Percentiles rank a stretch among this genome's conserved stretches.
Conservation (phyloP, 2,113 vertebrate species). For the Perccottus glenii region DNA sequence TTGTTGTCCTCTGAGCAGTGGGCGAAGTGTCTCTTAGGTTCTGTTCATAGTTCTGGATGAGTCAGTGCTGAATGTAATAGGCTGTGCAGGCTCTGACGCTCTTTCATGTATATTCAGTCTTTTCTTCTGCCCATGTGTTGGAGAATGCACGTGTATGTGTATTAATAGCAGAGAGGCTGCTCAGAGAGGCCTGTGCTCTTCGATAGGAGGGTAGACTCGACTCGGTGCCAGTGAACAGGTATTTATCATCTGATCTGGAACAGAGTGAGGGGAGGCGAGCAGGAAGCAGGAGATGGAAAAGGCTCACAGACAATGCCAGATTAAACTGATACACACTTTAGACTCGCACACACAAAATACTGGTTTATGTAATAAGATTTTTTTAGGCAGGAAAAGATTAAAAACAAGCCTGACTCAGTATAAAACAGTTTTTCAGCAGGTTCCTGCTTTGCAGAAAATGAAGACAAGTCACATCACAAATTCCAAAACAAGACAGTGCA, state of each 20-base stretch:
- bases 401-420: too few species aligned
- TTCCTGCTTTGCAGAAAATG: too few species aligned
- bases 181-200: slow-evolving; percentile 52
- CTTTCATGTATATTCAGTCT: slow-evolving; percentile 6
- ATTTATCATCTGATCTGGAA: slow-evolving; percentile 62
- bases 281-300: slow-evolving; percentile 64
- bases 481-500: too few species aligned
- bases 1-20: slow-evolving; percentile 60
- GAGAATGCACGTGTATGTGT: slow-evolving; percentile 8
- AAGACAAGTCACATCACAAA: too few species aligned
- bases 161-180: slow-evolving; percentile 45
- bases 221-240: slow-evolving; percentile 44
- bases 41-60: slow-evolving; percentile 41
- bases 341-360: slow-evolving; percentile 7
- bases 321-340: slow-evolving; percentile 61
- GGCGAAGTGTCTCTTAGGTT: slow-evolving; percentile 50
- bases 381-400: too few species aligned
- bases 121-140: background rate
- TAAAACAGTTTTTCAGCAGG: too few species aligned
- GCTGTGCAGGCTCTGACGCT: slow-evolving; percentile 31
- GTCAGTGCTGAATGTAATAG: slow-evolving; percentile 42
- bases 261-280: slow-evolving; percentile 11
- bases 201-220: slow-evolving; percentile 50
- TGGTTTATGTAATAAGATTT: background rate
- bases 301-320: slow-evolving; percentile 54